Percentiles rank a stretch among this genome's conserved stretches.
These are phyloP conservation scores for Hydropotes inermis DNA, from an alignment of 2,113 vertebrate genomes.

Conservation along the genomic window DNA sequence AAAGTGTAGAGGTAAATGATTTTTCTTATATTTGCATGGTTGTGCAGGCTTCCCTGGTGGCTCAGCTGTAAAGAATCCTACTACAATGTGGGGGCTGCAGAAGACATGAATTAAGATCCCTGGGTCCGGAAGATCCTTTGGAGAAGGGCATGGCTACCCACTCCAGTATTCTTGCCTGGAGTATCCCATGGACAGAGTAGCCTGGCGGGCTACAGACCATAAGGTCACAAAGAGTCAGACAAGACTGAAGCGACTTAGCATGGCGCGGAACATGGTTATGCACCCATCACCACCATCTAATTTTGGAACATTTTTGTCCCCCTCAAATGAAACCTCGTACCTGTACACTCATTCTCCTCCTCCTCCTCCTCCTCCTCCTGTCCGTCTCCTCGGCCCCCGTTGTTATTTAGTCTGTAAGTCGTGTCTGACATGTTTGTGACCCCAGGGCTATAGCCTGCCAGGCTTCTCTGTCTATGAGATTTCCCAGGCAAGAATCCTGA, in stretches of 20 bases:
- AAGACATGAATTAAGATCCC: background rate
- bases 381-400: background rate
- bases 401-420: background rate
- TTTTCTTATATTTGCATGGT: background rate
- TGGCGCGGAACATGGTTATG: background rate
- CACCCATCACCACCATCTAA: background rate
- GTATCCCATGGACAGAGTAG: background rate
- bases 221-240: background rate
- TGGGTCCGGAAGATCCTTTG: background rate
- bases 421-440: background rate
- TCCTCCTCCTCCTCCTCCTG: background rate
- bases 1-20: background rate
- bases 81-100: background rate
- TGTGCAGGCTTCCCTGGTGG: background rate
- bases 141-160: background rate
- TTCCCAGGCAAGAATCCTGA: background rate
- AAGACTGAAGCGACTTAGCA: background rate
- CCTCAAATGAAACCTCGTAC: background rate
- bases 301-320: background rate
- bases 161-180: background rate
- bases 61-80: background rate
- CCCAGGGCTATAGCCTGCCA: background rate
- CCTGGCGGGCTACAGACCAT: background rate
- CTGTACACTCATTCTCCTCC: accelerated
- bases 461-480: background rate